Base-by-base conservation (phyloP, 2,113 vertebrate species). In the Sorex fumeus region DNA sequence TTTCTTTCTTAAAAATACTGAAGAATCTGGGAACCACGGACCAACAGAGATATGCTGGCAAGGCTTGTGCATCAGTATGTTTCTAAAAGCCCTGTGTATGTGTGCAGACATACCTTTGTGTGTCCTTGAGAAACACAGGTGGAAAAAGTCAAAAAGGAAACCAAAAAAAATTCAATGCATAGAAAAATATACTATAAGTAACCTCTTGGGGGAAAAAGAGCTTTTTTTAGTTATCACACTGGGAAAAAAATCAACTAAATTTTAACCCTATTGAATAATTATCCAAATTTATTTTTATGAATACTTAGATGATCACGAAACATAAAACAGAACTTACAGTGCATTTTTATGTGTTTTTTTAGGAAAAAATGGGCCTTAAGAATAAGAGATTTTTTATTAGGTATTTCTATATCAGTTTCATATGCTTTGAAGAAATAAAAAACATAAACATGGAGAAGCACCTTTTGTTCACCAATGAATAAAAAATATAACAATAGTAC, bases 381-480 rank as follows among this genome's bases (percentile, higher is more conserved):
- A 74, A 80, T 69, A 96, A 45, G 21, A 87, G 3, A 85, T 79
- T 85, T 92, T 81, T 50, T 50, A 91, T 2, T 76, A 72, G 7
- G 34, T 81, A 70, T 57, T 78, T 85, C 25, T 77, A 8, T 89
- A 78, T 21, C 89, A 79, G 85, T 50, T 91, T 66, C 76, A 94
- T 64, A 57, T 66, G 18, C 23, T 88, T 83, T 62, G 67, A 84
- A 88, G 70, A 62, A 93, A 94, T 15, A 90, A 89, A 86, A 91
- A 21, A 79, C n/a, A n/a, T 62, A 23, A 72, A 91, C 0, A 84
- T 64, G 53, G 78, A 53, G 21, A 92, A 2, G 7, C 30, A 12
- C 71, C 74, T 96, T 95, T 88, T 88, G 79, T 88, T 66, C 40
- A 77, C 34, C 8, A 87, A 79, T 69, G 8, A 95, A 50, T 62